A percentile compares a stretch with the other conserved stretches of the same genome.
phyloP scores from a whole-genome alignment of 2,888 invertebrate species.

The Aethes cnicana region DNA sequence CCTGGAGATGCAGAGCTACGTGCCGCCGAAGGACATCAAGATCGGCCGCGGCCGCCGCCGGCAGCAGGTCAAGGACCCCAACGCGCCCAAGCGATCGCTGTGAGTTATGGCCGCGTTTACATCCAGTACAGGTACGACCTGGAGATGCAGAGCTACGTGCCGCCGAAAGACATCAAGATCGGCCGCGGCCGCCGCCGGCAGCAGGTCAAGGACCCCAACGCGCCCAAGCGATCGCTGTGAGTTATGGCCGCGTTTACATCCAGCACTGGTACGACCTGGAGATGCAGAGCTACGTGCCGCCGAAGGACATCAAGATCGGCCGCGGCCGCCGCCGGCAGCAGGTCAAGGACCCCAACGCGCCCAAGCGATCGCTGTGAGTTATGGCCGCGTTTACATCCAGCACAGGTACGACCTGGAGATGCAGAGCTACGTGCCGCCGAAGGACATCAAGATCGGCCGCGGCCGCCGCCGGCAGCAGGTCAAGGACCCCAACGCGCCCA shows the following conservation, averaged over 20 bases:
- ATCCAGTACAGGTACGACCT: constrained; percentile 97
- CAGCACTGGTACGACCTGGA: too few relatives aligned
- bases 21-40: constrained; percentile 93
- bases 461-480: too few relatives aligned
- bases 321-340: too few relatives aligned
- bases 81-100: constrained; percentile 99
- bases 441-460: too few relatives aligned
- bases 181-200: constrained; percentile 94
- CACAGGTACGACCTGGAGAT: too few relatives aligned
- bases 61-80: constrained; percentile 97
- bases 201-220: constrained; percentile 98
- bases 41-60: constrained; percentile 92
- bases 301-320: too few relatives aligned
- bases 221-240: constrained; percentile 99
- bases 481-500: too few relatives aligned
- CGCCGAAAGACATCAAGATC: constrained; percentile 92
- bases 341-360: too few relatives aligned
- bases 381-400: too few relatives aligned
- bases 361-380: too few relatives aligned
- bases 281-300: too few relatives aligned
- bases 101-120: constrained; percentile 86
- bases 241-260: constrained; percentile 82
- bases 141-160: constrained; percentile 98
- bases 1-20: constrained; percentile 97
- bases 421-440: too few relatives aligned